Conservation (phyloP, 1,140 invertebrate species). For the Eupristina koningsbergeri region DNA sequence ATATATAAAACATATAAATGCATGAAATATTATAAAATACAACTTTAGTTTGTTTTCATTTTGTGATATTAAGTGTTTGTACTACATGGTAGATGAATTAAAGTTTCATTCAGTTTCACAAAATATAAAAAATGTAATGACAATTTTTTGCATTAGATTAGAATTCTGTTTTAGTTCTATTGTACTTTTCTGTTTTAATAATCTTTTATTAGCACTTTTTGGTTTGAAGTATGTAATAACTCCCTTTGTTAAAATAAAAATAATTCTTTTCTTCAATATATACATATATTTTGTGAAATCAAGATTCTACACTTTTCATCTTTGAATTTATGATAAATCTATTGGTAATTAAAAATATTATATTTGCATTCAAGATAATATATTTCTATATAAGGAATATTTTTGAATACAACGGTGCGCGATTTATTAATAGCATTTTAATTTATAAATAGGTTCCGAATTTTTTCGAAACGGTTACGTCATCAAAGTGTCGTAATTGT, state of each 20-base stretch:
- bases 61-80: neutral
- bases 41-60: neutral
- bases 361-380: no score
- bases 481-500: no score
- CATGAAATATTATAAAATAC: neutral
- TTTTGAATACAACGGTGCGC: no score
- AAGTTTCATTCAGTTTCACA: neutral
- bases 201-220: neutral
- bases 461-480: no score
- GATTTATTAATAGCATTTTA: no score
- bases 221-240: neutral
- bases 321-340: no score
- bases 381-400: no score
- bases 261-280: neutral
- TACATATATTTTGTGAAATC: no score
- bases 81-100: neutral
- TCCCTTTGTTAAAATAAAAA: conserved; percentile 4
- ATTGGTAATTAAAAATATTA: no score
- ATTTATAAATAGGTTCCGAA: no score
- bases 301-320: no score
- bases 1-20: neutral
- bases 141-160: neutral
- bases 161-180: neutral
- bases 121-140: neutral
- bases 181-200: neutral